Conservation (phyloP, 2,797 vertebrate genomes). For the Platalea minor region DNA sequence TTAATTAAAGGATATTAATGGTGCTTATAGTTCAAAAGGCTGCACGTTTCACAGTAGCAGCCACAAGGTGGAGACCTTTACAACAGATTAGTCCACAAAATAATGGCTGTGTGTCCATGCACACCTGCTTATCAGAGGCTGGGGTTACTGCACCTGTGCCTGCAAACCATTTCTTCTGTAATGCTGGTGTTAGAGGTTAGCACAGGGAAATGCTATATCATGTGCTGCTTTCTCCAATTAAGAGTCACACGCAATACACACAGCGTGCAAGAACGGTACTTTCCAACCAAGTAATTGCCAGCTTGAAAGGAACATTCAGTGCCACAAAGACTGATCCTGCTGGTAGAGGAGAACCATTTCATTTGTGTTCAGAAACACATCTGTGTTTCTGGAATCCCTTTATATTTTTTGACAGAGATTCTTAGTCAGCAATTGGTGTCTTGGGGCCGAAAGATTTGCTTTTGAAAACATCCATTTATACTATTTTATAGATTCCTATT, state of each 20-base stretch:
- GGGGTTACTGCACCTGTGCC: background rate
- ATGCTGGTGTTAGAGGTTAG: background rate
- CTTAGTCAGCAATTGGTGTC: background rate
- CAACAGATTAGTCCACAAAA: constrained; percentile 3
- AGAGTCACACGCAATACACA: background rate
- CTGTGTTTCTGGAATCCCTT: background rate
- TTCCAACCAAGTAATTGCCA: background rate
- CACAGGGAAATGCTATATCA: background rate
- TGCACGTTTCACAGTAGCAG: background rate
- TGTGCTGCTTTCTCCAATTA: background rate
- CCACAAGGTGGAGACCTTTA: constrained; percentile 72
- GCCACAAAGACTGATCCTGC: background rate
- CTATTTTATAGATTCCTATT: background rate
- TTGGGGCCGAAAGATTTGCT: background rate
- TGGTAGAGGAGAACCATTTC: background rate
- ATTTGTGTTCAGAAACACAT: background rate
- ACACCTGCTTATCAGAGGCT: background rate
- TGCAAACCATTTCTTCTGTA: background rate
- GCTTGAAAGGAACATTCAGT: background rate
- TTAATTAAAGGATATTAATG: background rate
- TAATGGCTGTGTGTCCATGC: accelerated
- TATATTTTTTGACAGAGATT: background rate
- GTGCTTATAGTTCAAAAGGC: background rate
- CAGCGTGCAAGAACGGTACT: background rate
- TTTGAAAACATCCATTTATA: background rate